These are phyloP conservation scores for Herminia tarsipennalis DNA, from an alignment of 2,888 invertebrate species.

Conservation along the genomic window DNA sequence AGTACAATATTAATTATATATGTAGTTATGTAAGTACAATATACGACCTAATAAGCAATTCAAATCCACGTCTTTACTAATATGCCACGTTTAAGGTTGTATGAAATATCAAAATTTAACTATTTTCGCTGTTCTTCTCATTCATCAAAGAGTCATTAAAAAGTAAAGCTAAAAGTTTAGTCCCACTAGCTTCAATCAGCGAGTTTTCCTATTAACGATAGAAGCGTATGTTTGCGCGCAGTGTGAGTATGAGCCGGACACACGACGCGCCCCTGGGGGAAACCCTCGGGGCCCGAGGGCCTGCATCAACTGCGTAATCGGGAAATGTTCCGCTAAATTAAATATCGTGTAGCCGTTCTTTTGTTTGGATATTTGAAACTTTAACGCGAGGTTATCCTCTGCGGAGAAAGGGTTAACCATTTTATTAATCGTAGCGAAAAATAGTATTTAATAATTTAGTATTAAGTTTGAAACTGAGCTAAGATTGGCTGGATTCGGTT, in stretches of 20 bases:
- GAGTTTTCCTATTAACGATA: slow-evolving; percentile 4
- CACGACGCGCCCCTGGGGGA: slow-evolving; percentile 15
- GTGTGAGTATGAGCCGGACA: slow-evolving; percentile 26
- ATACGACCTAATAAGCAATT: too few relatives aligned
- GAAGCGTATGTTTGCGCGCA: background rate
- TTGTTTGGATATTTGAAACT: slow-evolving; percentile 12
- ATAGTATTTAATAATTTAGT: too few relatives aligned
- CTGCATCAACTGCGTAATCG: slow-evolving; percentile 27
- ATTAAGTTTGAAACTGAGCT: too few relatives aligned
- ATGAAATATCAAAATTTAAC: too few relatives aligned
- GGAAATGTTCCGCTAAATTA: slow-evolving; percentile 35
- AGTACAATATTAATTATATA: too few relatives aligned
- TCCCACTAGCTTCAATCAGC: background rate
- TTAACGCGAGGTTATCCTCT: background rate
- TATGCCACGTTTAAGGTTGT: too few relatives aligned
- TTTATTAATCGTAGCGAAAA: background rate
- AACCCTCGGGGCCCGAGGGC: slow-evolving; percentile 1
- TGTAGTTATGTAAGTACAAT: too few relatives aligned
- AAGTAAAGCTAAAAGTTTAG: too few relatives aligned
- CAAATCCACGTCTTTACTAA: too few relatives aligned
- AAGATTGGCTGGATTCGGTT: too few relatives aligned
- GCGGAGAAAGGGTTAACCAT: background rate
- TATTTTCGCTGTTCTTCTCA: too few relatives aligned
- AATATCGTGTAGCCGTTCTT: slow-evolving; percentile 18
- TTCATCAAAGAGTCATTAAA: too few relatives aligned